Evolutionary conservation across 2,113 vertebrate genomes (phyloP).

Genomic region (Neolamprologus brichardi): DNA sequence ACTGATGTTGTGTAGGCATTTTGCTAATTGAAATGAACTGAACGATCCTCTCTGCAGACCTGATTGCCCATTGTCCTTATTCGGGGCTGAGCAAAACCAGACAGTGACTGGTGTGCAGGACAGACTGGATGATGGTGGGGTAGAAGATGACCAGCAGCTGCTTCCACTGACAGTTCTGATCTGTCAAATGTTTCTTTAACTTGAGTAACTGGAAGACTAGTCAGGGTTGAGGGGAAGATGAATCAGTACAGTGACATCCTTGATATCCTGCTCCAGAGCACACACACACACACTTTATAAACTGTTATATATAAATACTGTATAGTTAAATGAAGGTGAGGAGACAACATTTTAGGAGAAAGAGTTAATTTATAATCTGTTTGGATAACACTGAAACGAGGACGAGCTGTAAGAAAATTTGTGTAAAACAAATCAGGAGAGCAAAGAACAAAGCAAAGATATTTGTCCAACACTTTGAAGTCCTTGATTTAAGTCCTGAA

Average conservation of each 20-base stretch:
- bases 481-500: not conserved
- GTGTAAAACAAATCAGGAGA: not conserved
- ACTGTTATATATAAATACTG: not conserved
- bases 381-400: not conserved
- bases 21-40: not conserved
- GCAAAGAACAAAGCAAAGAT: not conserved
- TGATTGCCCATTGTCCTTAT: not conserved
- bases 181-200: not conserved
- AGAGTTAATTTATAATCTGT: constrained; percentile 41
- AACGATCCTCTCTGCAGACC: not conserved
- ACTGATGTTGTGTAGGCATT: not conserved
- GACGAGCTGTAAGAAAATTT: not conserved
- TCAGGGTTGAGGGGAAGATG: not conserved
- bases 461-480: not conserved
- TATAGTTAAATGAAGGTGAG: not conserved
- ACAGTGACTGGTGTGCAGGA: not conserved
- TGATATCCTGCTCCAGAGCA: not conserved
- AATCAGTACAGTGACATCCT: not conserved
- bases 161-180: not conserved
- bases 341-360: not conserved
- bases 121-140: not conserved
- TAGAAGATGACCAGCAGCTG: not conserved
- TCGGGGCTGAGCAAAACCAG: not conserved
- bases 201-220: not conserved
- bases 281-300: not conserved